These are phyloP conservation scores for Pangasius larnaudii DNA, from an alignment of 2,797 vertebrate species.

Conservation along the genomic window DNA sequence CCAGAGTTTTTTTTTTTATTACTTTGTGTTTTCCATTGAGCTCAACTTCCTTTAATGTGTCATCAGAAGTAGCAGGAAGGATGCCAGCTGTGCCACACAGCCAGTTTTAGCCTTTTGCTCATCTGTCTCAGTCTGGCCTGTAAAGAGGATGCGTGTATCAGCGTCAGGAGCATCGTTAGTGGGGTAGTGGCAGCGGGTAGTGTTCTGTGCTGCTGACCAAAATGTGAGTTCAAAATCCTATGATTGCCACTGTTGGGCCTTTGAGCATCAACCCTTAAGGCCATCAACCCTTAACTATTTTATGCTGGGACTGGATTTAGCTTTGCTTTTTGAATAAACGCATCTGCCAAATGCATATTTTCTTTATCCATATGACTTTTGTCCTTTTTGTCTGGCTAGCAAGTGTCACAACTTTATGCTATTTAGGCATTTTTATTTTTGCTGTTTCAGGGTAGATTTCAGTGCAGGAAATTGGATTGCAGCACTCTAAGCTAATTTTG, in stretches of 20 bases:
- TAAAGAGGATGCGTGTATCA: conserved; percentile 15
- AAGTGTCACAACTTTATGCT: not conserved
- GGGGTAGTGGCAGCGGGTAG: not conserved
- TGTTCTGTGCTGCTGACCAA: not conserved
- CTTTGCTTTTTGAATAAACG: not conserved
- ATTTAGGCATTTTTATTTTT: not conserved
- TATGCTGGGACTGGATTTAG: not conserved
- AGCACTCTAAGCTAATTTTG: not conserved
- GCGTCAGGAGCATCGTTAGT: not conserved
- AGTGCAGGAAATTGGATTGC: not conserved
- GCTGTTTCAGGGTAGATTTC: not conserved
- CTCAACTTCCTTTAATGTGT: conserved; percentile 25
- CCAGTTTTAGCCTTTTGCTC: conserved; percentile 29
- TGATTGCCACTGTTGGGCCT: not conserved
- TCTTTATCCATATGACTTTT: not conserved
- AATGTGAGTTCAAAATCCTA: not conserved
- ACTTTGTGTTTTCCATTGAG: conserved; percentile 20
- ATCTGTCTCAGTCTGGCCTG: conserved; percentile 33
- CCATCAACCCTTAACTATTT: not conserved
- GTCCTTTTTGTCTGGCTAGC: not conserved
- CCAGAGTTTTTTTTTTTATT: conserved; percentile 5
- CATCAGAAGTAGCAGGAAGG: conserved; percentile 22
- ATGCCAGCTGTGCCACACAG: conserved; percentile 34
- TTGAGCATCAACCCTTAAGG: not conserved
- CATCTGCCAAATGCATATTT: not conserved